Percentiles rank a stretch among this genome's conserved stretches.
Conservation (phyloP, 1,140 invertebrate genomes). For the Littorina saxatilis region DNA sequence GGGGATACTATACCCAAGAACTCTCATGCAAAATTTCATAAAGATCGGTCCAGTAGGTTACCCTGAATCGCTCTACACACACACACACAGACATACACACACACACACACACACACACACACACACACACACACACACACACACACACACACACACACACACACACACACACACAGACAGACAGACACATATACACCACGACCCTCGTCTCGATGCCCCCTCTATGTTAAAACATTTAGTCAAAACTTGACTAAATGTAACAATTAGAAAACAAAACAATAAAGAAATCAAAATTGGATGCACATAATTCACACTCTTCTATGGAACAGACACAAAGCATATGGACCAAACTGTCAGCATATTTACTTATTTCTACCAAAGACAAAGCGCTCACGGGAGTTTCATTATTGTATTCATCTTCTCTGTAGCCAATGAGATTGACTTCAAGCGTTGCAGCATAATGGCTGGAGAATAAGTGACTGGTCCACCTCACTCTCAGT, state of each 20-base stretch:
- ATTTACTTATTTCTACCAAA: too few relatives aligned
- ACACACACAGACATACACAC: conserved; percentile 20
- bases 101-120: neutral
- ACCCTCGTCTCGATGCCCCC: neutral
- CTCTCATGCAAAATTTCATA: too few relatives aligned
- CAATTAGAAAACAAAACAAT: too few relatives aligned
- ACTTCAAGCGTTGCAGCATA: conserved; percentile 40
- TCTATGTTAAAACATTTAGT: too few relatives aligned
- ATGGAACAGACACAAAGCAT: too few relatives aligned
- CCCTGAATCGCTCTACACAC: too few relatives aligned
- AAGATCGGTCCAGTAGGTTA: too few relatives aligned
- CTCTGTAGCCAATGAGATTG: conserved; percentile 56
- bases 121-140: neutral
- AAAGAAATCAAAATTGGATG: too few relatives aligned
- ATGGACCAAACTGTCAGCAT: too few relatives aligned
- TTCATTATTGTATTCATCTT: conserved; percentile 22
- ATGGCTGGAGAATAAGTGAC: neutral
- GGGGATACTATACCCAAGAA: too few relatives aligned
- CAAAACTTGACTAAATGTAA: too few relatives aligned
- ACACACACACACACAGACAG: neutral
- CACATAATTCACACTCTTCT: too few relatives aligned
- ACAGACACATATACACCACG: neutral
- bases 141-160: neutral
- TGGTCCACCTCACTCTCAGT: neutral
- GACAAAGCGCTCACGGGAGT: conserved; percentile 13